Base-by-base conservation (phyloP, 1,140 invertebrate species). In the Caerostris darwini region DNA sequence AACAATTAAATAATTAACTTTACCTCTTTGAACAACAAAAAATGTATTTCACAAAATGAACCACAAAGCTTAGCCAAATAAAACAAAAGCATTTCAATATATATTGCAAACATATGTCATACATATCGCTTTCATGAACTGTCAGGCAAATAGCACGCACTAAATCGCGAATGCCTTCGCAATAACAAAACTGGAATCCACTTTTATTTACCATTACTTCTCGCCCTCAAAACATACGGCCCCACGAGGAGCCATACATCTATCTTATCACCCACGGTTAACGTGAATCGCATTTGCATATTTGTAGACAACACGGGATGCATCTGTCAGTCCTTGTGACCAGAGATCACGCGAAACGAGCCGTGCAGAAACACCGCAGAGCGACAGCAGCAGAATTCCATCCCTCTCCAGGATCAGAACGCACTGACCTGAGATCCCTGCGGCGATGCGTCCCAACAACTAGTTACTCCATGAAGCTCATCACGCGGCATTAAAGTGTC, bases 401-500 rank as follows among this genome's bases (percentile, higher is more conserved):
- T 64, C 59, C 85, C 19, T 19, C 59, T 64, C 64, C 85, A 64
- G 64, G 57, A 87, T 59, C 57, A 87, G 85, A 64, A 61, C 64
- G 85, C 85, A 53, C 57, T 87, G 85, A 89, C 61, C 61, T 89
- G 61, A 6, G 59, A 53, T 77, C 34, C 61, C 64, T 54, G 14
- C 14, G 17, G 61, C 14, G 87, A 54, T 69, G 57, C n/a, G 50
- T 69, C 64, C 57, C 64, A 71, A 57, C 87, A 89, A 69, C 87
- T 53, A 87, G 85, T 77, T 77, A 77, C 71, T 77, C 71, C 71
- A 77, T 77, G 53, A 87, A 87, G 34, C 57, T 50, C 57, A 71
- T 89, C 64, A 19, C 50, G 8, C 56, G 87, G 87, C 56, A 89
- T 89, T 89, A 89, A 69, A 89, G 61, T 89, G 87, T 89, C 87